These are phyloP conservation scores for Nycticorax nycticorax DNA, from an alignment of 2,113 vertebrate species.

Conservation along the genomic window DNA sequence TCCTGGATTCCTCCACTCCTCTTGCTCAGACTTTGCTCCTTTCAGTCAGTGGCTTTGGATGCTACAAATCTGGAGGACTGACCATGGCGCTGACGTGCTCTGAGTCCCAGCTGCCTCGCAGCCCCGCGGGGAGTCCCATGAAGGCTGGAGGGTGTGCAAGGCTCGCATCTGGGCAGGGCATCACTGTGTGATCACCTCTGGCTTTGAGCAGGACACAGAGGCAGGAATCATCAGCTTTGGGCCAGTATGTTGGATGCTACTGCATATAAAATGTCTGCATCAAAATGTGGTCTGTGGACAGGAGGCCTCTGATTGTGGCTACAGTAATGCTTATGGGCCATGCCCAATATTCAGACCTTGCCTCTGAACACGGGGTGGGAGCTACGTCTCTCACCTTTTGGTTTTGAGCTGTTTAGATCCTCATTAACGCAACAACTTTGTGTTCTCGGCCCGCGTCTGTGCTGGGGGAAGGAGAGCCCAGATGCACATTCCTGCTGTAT, in stretches of 20 bases:
- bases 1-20: background rate
- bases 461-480: background rate
- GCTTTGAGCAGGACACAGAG: background rate
- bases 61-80: background rate
- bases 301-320: background rate
- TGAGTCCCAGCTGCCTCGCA: background rate
- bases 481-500: background rate
- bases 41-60: background rate
- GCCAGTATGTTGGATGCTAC: accelerated
- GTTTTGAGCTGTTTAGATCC: background rate
- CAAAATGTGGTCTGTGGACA: accelerated
- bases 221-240: background rate
- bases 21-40: background rate
- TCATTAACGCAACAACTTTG: background rate
- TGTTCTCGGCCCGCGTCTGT: background rate
- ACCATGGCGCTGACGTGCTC: accelerated
- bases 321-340: background rate
- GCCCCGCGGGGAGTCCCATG: background rate
- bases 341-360: background rate
- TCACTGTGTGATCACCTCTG: background rate
- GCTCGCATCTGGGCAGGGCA: background rate
- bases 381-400: background rate
- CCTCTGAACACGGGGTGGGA: background rate
- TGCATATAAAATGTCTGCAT: background rate
- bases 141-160: background rate